Evolutionary conservation across 2,888 invertebrate genomes (phyloP).

Genomic region (Anthoptus insignis): DNA sequence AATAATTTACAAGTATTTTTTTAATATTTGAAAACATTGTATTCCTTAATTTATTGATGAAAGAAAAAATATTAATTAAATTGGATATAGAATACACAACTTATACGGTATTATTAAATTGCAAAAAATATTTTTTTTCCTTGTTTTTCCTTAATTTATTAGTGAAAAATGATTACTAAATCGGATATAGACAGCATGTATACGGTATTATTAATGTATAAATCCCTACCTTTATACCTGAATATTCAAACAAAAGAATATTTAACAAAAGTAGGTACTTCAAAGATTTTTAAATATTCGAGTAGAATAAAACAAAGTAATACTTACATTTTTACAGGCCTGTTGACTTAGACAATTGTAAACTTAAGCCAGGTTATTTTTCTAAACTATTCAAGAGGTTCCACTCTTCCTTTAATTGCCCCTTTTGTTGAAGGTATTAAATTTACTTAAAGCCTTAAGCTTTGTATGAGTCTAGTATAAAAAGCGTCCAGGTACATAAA

Average conservation of each 20-base stretch:
- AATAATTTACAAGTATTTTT: no score
- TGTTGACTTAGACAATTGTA: constrained; percentile 17
- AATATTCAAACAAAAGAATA: neutral
- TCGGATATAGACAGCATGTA: no score
- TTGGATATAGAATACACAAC: no score
- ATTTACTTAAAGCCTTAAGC: constrained; percentile 23
- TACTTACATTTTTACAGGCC: constrained; percentile 1
- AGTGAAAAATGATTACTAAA: no score
- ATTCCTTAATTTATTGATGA: no score
- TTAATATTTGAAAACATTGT: no score
- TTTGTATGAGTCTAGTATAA: constrained; percentile 14
- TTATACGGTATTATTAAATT: no score
- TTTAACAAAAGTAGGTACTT: constrained; percentile 4
- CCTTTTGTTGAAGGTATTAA: constrained; percentile 24
- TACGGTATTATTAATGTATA: no score
- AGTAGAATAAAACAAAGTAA: neutral
- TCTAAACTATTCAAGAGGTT: constrained; percentile 10
- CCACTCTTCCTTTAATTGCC: constrained; percentile 15
- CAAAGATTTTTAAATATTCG: neutral
- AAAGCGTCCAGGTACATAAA: constrained; percentile 26
- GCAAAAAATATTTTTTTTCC: no score
- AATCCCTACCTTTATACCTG: neutral
- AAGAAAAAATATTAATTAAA: no score
- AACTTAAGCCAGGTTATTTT: constrained; percentile 7
- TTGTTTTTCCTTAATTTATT: no score